Conservation (phyloP, 2,113 vertebrate species). For the Melospiza georgiana region DNA sequence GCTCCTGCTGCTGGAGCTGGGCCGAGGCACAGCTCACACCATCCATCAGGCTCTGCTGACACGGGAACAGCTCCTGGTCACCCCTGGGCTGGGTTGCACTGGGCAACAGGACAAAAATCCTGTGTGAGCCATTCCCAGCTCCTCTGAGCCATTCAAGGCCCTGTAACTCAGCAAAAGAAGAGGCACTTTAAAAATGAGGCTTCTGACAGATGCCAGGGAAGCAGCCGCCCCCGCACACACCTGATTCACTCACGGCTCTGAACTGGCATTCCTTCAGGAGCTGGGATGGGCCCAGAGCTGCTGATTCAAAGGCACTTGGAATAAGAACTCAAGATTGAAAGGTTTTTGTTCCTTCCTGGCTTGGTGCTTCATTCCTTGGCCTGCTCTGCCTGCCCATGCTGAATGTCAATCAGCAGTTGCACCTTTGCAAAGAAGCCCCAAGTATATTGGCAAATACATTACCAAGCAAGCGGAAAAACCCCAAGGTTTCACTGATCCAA, state of each 20-base stretch:
- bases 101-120: neutral
- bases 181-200: slow-evolving; percentile 15
- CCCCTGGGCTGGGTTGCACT: neutral
- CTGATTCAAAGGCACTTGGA: slow-evolving; percentile 48
- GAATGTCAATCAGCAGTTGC: neutral
- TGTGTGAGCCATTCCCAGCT: neutral
- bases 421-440: neutral
- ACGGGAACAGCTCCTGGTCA: neutral
- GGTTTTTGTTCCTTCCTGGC: neutral
- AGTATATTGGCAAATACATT: neutral
- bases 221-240: slow-evolving; percentile 37
- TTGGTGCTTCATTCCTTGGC: slow-evolving; percentile 17
- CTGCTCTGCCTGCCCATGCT: slow-evolving; percentile 11
- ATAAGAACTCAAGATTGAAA: neutral
- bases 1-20: neutral
- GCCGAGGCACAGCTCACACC: neutral
- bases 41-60: neutral
- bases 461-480: neutral
- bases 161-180: neutral
- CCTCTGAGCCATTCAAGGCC: neutral
- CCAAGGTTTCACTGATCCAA: neutral
- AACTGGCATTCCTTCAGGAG: slow-evolving; percentile 42
- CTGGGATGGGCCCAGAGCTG: slow-evolving; percentile 36
- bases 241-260: slow-evolving; percentile 31
- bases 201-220: slow-evolving; percentile 44